Evolutionary conservation across 2,113 vertebrate genomes (phyloP).

Genomic region (Nipponia nippon): DNA sequence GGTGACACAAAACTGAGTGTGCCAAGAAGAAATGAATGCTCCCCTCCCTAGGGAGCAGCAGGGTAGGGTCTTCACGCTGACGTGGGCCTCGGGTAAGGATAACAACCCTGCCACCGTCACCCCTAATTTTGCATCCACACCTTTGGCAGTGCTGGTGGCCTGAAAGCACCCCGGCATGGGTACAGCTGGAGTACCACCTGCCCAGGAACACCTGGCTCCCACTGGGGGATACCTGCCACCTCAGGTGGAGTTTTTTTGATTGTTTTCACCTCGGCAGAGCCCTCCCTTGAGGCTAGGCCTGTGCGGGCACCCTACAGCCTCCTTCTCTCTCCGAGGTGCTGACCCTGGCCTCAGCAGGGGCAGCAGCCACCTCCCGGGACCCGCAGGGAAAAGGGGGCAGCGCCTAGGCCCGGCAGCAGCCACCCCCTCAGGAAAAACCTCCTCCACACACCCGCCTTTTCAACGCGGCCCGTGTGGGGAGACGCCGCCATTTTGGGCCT

Average conservation of each 20-base stretch:
- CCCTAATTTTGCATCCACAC: no score
- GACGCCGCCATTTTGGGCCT: background rate
- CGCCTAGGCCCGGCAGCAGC: background rate
- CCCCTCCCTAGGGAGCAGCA: background rate
- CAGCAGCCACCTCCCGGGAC: background rate
- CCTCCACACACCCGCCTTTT: no score
- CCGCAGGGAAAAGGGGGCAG: background rate
- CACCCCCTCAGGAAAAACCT: rapidly evolving
- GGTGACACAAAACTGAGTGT: rapidly evolving
- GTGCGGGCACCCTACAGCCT: rapidly evolving
- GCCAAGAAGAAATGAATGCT: background rate
- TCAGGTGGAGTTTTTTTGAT: rapidly evolving
- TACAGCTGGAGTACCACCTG: background rate
- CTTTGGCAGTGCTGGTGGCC: background rate
- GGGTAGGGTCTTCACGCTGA: background rate
- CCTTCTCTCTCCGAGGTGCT: rapidly evolving
- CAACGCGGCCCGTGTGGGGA: no score
- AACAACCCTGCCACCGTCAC: background rate
- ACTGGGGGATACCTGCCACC: background rate
- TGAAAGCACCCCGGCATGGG: background rate
- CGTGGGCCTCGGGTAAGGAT: rapidly evolving
- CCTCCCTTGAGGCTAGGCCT: rapidly evolving
- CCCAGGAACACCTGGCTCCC: rapidly evolving
- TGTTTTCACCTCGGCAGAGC: rapidly evolving
- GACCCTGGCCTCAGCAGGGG: background rate